Conservation (phyloP, 2,797 vertebrate species). For the Micropoecilia bifurca region DNA sequence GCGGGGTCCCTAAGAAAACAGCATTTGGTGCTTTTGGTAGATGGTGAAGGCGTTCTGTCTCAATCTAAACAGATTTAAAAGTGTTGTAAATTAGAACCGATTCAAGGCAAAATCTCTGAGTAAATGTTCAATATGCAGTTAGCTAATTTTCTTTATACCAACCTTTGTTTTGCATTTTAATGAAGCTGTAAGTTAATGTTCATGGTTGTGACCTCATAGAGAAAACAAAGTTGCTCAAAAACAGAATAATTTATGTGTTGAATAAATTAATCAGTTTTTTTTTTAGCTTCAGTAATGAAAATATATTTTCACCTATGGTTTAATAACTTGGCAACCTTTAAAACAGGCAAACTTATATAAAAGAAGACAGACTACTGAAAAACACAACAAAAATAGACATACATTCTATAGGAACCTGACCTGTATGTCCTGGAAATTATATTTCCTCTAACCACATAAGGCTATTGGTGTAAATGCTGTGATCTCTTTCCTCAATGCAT, state of each 20-base stretch:
- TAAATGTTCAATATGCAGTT: constrained; percentile 13
- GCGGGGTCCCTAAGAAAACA: constrained; percentile 71
- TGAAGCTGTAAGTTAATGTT: neutral
- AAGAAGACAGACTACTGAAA: neutral
- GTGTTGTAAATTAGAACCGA: constrained; percentile 46
- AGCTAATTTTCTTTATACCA: neutral
- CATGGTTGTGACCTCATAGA: neutral
- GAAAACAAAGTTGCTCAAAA: neutral
- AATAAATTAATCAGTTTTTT: neutral
- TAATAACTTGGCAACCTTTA: neutral
- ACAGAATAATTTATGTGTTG: neutral
- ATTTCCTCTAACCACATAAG: neutral
- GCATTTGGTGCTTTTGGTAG: constrained; percentile 75
- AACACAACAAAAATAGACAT: neutral
- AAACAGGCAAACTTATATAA: neutral
- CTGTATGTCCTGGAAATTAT: neutral
- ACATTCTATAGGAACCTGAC: neutral
- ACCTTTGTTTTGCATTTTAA: neutral
- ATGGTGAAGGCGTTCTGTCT: constrained; percentile 65
- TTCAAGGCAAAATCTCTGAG: constrained; percentile 23
- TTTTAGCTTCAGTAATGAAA: neutral
- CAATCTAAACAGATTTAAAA: constrained; percentile 64
- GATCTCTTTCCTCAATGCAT: neutral
- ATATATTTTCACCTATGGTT: neutral
- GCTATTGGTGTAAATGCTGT: too few relatives aligned